Evolutionary conservation across 2,797 vertebrate species (phyloP).

Genomic region (Sternarchorhynchus goeldii): DNA sequence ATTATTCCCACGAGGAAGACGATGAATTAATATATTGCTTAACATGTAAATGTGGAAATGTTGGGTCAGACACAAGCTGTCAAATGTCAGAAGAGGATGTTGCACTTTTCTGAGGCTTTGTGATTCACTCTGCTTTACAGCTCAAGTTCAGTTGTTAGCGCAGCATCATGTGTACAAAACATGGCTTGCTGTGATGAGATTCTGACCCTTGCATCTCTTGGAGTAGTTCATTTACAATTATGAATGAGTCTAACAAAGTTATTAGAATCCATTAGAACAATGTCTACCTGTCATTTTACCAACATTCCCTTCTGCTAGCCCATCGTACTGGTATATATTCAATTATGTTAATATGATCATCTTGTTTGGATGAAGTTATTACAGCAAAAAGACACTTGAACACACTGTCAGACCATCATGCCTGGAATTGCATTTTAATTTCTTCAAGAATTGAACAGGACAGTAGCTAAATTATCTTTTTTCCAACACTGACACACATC

Average conservation of each 20-base stretch:
- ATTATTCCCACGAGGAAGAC: constrained; percentile 23
- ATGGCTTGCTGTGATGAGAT: constrained; percentile 57
- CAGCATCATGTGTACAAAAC: constrained; percentile 63
- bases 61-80: constrained; percentile 32
- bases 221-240: constrained; percentile 53
- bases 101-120: constrained; percentile 50
- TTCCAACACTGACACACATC: constrained; percentile 33
- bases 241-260: constrained; percentile 68
- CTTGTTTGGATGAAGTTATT: constrained; percentile 58
- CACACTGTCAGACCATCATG: constrained; percentile 51
- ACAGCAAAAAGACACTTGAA: constrained; percentile 52
- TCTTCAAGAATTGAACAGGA: constrained; percentile 54
- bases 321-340: constrained; percentile 50
- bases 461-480: constrained; percentile 58
- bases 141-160: constrained; percentile 61
- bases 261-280: constrained; percentile 78
- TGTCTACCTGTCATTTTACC: constrained; percentile 65
- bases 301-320: constrained; percentile 58
- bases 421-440: constrained; percentile 51
- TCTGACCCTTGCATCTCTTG: constrained; percentile 39
- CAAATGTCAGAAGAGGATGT: constrained; percentile 48
- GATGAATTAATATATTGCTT: constrained; percentile 45
- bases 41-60: constrained; percentile 49
- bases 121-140: constrained; percentile 39
- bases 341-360: constrained; percentile 61